These are phyloP conservation scores for Piprites chloris DNA, from an alignment of 2,113 vertebrate genomes.

Conservation along the genomic window DNA sequence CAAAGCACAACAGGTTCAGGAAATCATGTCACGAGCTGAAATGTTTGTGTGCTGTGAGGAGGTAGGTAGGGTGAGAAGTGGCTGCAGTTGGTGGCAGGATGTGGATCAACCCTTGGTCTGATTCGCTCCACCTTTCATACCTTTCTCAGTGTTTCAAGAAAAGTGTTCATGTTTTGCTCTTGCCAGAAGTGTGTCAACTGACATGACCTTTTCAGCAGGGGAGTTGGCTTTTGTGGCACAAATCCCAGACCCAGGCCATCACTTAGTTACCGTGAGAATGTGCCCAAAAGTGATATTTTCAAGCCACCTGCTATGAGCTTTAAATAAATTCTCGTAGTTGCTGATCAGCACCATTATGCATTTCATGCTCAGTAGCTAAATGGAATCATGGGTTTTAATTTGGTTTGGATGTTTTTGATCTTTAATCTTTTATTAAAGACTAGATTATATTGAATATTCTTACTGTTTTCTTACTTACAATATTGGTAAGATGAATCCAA, in stretches of 20 bases:
- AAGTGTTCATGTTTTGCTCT: not conserved
- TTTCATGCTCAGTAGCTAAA: not conserved
- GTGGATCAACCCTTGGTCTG: not conserved
- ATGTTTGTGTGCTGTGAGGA: not conserved
- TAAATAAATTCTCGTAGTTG: not conserved
- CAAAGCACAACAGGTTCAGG: not conserved
- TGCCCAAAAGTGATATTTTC: not conserved
- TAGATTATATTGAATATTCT: not conserved
- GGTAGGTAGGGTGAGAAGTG: not conserved
- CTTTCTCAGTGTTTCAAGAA: not conserved
- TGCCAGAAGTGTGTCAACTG: not conserved
- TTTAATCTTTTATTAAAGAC: not conserved
- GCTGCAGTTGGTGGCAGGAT: not conserved
- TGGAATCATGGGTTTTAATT: not conserved
- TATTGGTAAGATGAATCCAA: not conserved
- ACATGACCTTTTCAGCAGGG: not conserved
- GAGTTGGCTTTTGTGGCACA: not conserved
- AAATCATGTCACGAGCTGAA: not conserved
- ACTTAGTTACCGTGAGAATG: not conserved
- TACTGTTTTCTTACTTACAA: not conserved
- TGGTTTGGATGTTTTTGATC: not conserved
- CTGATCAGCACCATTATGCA: accelerated
- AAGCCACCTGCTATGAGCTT: not conserved
- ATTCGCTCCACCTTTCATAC: not conserved
- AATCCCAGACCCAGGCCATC: not conserved